A percentile compares a stretch with the other conserved stretches of the same genome.
phyloP scores from a whole-genome alignment of 2,888 invertebrate species.

The Hartigia nigra region DNA sequence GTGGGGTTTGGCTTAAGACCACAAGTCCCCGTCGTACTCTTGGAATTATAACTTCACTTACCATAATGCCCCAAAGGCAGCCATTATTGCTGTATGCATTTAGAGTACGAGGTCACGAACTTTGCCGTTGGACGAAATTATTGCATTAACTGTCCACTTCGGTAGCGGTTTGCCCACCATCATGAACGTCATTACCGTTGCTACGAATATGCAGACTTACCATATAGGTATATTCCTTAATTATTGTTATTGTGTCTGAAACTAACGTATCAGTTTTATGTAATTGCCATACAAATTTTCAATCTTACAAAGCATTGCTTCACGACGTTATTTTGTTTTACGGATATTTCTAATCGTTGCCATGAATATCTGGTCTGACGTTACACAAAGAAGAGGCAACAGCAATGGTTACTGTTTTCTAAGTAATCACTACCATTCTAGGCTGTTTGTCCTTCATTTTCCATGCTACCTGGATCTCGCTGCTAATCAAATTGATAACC shows the following conservation, averaged over 20 bases:
- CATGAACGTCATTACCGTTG: neutral
- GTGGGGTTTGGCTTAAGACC: constrained; percentile 41
- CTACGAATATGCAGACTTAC: neutral
- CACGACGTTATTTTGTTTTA: neutral
- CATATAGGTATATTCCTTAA: neutral
- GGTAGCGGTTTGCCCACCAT: neutral
- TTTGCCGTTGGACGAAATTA: neutral
- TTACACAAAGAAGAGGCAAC: too few species aligned
- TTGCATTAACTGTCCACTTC: neutral
- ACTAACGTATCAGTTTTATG: neutral
- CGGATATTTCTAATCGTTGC: too few species aligned
- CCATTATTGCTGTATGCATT: constrained; percentile 4
- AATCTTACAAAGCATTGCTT: neutral
- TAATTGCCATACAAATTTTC: neutral
- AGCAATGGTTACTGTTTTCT: too few species aligned
- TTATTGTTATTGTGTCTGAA: neutral
- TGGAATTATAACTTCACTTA: constrained; percentile 21
- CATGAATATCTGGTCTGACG: neutral
- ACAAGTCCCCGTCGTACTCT: constrained; percentile 24
- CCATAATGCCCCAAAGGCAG: neutral
- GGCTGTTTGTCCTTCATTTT: too few species aligned
- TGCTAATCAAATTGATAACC: too few species aligned
- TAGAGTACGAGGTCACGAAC: neutral
- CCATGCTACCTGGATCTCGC: too few species aligned
- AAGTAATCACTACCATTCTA: too few species aligned